Evolutionary conservation across 1,140 invertebrate species (phyloP).

Genomic region (Lamellibrachia luymesi): DNA sequence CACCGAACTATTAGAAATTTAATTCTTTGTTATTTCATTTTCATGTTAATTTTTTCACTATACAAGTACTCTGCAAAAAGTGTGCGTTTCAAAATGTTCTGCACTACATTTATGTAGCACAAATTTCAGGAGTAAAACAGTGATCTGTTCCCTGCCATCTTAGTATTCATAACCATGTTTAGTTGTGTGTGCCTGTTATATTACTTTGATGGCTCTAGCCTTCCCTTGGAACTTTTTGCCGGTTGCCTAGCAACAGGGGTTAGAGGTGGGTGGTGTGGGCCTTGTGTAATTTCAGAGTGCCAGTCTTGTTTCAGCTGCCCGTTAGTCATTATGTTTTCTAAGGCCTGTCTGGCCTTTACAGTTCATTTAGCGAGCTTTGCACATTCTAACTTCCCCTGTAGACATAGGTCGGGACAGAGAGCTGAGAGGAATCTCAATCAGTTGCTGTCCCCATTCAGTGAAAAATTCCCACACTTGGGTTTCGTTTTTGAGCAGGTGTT

Average conservation of each 20-base stretch:
- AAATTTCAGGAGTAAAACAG: neutral
- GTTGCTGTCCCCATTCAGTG: neutral
- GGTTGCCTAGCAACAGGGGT: neutral
- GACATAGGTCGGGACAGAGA: neutral
- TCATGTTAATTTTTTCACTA: neutral
- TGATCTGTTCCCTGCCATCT: neutral
- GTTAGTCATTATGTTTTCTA: neutral
- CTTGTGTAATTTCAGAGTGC: neutral
- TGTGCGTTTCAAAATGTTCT: neutral
- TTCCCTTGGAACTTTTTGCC: neutral
- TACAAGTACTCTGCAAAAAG: neutral
- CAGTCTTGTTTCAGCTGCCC: neutral
- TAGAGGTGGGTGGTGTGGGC: neutral
- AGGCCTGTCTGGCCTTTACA: neutral
- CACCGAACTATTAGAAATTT: neutral
- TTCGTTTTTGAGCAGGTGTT: neutral
- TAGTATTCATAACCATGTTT: conserved; percentile 1
- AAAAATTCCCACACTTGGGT: neutral
- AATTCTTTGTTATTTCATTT: neutral
- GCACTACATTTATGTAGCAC: neutral
- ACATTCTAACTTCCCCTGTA: neutral
- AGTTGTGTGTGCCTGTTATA: neutral
- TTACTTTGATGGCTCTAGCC: neutral
- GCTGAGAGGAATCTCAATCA: neutral
- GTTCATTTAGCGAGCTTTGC: neutral